Conservation (phyloP, 2,113 vertebrate species). For the Hucho hucho region DNA sequence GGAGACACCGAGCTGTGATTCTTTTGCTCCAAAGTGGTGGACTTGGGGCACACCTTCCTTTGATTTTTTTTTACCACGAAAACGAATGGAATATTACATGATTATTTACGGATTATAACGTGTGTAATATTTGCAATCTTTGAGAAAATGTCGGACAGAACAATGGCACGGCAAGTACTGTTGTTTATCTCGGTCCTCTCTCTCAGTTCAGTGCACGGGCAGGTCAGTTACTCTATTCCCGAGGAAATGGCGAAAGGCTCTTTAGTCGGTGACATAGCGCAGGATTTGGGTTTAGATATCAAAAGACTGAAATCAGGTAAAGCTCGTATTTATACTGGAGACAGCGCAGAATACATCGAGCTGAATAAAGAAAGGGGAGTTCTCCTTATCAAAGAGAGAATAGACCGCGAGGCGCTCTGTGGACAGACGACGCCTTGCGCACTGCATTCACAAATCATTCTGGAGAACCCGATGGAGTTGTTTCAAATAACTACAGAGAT, state of each 20-base stretch:
- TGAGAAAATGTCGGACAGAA: not conserved
- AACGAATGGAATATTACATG: not conserved
- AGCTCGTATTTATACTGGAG: slow-evolving; percentile 16
- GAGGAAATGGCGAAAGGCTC: slow-evolving; percentile 38
- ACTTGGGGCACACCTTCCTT: not conserved
- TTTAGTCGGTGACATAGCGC: slow-evolving; percentile 34
- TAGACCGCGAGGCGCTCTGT: slow-evolving; percentile 33
- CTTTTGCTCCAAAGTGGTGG: not conserved
- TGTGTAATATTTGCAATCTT: not conserved
- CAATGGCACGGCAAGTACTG: slow-evolving; percentile 19
- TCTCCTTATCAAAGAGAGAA: slow-evolving; percentile 21
- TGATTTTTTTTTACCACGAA: not conserved
- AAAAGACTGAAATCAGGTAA: slow-evolving; percentile 29
- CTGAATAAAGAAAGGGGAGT: slow-evolving; percentile 29
- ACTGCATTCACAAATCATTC: slow-evolving; percentile 73
- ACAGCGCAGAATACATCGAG: slow-evolving; percentile 18
- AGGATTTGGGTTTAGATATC: slow-evolving; percentile 39
- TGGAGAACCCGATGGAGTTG: slow-evolving; percentile 76
- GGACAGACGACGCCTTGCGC: slow-evolving; percentile 63
- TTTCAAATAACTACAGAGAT: slow-evolving; percentile 75
- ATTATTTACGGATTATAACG: not conserved
- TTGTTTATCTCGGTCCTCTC: not conserved
- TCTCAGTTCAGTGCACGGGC: slow-evolving; percentile 1
- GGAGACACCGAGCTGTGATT: not conserved
- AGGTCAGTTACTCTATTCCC: slow-evolving; percentile 39